A percentile compares a stretch with the other conserved stretches of the same genome.
Evolutionary conservation across 30 jellyfish, hydroid and myxozoan genomes (phyloP).

Genomic region (Clytia hemisphaerica): DNA sequence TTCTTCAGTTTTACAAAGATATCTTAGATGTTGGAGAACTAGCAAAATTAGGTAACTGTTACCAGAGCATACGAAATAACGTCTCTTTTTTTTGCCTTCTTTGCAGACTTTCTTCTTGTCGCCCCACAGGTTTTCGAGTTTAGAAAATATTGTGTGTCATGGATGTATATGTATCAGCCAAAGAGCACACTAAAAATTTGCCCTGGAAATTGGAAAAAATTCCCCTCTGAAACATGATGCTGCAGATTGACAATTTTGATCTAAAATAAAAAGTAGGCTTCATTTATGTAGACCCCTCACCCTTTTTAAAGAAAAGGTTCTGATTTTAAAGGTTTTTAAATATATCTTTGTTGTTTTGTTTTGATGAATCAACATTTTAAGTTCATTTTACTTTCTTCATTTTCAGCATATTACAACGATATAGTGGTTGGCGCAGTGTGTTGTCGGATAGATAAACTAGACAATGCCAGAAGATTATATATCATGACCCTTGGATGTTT

Average conservation of each 20-base stretch:
- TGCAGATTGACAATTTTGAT: too few relatives aligned
- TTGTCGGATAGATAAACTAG: slow-evolving; percentile 91
- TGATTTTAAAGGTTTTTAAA: neutral
- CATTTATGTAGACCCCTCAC: neutral
- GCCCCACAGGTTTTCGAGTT: too few relatives aligned
- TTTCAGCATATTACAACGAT: slow-evolving; percentile 81
- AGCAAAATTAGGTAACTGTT: slow-evolving; percentile 92
- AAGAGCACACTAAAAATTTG: too few relatives aligned
- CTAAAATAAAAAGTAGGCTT: too few relatives aligned
- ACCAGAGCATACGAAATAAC: too few relatives aligned
- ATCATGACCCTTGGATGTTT: slow-evolving; percentile 95
- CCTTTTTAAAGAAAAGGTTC: neutral
- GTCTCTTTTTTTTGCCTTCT: too few relatives aligned
- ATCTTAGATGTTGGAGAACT: slow-evolving; percentile 92
- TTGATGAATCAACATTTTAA: too few relatives aligned
- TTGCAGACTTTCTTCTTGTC: too few relatives aligned
- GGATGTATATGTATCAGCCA: too few relatives aligned
- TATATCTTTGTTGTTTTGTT: neutral
- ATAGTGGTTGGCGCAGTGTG: slow-evolving; percentile 97
- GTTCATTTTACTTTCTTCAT: slow-evolving; percentile 2
- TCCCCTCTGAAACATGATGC: too few relatives aligned
- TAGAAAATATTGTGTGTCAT: too few relatives aligned
- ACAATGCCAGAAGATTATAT: slow-evolving; percentile 77
- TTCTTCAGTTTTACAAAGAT: slow-evolving; percentile 83
- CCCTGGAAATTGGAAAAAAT: too few relatives aligned